Percentiles rank a stretch among this genome's conserved stretches.
These are phyloP conservation scores for Brachionus sp. DNA, from an alignment of 1,140 invertebrate species.

Conservation along the genomic window DNA sequence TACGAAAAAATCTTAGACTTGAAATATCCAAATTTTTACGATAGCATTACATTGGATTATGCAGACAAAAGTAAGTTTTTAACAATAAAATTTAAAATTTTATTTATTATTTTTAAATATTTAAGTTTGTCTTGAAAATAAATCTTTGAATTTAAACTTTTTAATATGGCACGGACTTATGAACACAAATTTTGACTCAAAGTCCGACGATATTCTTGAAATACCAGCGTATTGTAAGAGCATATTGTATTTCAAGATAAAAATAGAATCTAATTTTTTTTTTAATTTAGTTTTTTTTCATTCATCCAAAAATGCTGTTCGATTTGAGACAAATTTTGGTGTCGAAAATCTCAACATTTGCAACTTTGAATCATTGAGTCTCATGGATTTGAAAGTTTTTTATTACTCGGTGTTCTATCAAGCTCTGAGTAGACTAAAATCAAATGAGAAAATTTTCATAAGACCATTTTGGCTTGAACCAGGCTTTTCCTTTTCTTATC, in stretches of 20 bases:
- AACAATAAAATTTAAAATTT: neutral
- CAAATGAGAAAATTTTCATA: neutral
- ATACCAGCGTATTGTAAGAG: constrained; percentile 5
- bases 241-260: neutral
- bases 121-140: constrained; percentile 13
- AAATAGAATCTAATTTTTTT: neutral
- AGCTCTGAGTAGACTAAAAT: neutral
- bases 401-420: constrained; percentile 5
- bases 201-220: neutral
- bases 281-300: constrained; percentile 24
- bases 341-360: constrained; percentile 40
- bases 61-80: neutral
- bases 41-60: neutral
- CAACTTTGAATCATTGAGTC: constrained; percentile 20
- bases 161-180: neutral
- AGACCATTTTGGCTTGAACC: neutral
- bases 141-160: constrained; percentile 18
- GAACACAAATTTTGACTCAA: neutral
- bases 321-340: neutral
- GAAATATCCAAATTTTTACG: neutral
- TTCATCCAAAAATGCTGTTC: neutral
- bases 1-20: neutral
- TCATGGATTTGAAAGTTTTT: constrained; percentile 33
- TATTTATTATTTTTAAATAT: neutral
- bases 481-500: neutral